A percentile compares a stretch with the other conserved stretches of the same genome.
Conservation (phyloP, 1,140 invertebrate species). For the Anoplolepis gracilipes region DNA sequence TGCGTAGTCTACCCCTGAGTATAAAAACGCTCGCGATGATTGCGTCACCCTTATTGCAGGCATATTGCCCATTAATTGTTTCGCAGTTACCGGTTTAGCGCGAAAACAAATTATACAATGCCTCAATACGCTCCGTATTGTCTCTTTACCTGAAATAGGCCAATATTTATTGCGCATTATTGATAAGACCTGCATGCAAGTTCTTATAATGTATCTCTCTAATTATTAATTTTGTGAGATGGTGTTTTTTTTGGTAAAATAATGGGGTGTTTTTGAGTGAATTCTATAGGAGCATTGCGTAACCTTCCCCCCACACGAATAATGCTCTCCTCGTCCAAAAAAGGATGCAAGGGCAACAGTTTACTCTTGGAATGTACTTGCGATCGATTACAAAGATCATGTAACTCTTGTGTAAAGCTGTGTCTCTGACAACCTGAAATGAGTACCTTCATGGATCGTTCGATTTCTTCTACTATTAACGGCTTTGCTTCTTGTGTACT, state of each 20-base stretch:
- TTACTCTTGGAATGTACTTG: background rate
- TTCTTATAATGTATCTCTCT: background rate
- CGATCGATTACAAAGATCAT: background rate
- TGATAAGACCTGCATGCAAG: background rate
- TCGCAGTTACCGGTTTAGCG: background rate
- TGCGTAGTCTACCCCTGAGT: too few species aligned
- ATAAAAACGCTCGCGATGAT: background rate
- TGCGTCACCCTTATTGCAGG: background rate
- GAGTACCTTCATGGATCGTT: background rate
- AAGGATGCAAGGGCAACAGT: background rate
- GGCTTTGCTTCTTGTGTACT: background rate
- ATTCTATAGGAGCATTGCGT: background rate
- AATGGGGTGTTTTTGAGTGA: background rate
- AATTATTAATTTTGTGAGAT: constrained; percentile 4
- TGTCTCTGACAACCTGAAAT: background rate
- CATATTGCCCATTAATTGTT: background rate
- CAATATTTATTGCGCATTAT: background rate
- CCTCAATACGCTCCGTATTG: background rate
- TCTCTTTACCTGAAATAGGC: background rate
- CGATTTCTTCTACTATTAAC: background rate
- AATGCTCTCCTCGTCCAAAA: background rate
- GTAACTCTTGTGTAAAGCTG: background rate
- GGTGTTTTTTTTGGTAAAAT: background rate
- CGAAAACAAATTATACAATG: constrained; percentile 5
- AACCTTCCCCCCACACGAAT: constrained; percentile 32